Evolutionary conservation across 2,888 invertebrate species (phyloP), one percentile per base, ranked within the genome.

Genomic region (Aethes cnicana): DNA sequence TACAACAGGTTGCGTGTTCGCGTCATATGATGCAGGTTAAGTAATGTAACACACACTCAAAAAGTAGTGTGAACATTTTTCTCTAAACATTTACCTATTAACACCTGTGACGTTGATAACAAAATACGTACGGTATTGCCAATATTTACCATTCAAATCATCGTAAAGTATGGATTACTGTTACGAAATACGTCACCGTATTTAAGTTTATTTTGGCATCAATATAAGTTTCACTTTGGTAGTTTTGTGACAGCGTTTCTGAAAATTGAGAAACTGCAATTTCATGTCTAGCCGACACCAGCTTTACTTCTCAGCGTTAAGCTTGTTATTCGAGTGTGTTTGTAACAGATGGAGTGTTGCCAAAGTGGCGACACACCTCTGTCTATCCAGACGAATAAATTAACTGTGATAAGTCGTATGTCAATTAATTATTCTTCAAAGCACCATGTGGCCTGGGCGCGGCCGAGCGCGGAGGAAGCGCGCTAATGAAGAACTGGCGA

Each of bases 381-480:
- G 77, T 77, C 77, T 80, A 77, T 74, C 72, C 81, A 84, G 84
- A 87, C 84, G 81, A 81, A 88, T 89, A 88, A 88, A 89, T 89
- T 89, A 86, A 62, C 82, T 72, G 81, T 88, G 87, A 89, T 89
- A 88, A 87, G 89, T 88, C 77, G 84, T 84, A 79, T 81, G 88
- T 84, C 88, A 89, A 88, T 89, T 88, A 87, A 87, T 88, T 85
- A 88, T 86, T 87, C 88, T 87, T 88, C 88, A 87, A 89, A 88
- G 88, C 77, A 73, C 82, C 87, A 88, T 84, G 81, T 89, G 87
- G 86, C 77, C 72, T 65, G 72, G 72, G 66, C 68, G 67, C 67
- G 68, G 64, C 64, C 72, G 63, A 65, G 62, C 66, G 69, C 56
- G 58, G 68, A 81, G 81, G 84, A 85, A 81, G 73, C 69, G 58